Evolutionary conservation across 2,113 vertebrate genomes (phyloP).

Genomic region (Onychorhynchus coronatus): DNA sequence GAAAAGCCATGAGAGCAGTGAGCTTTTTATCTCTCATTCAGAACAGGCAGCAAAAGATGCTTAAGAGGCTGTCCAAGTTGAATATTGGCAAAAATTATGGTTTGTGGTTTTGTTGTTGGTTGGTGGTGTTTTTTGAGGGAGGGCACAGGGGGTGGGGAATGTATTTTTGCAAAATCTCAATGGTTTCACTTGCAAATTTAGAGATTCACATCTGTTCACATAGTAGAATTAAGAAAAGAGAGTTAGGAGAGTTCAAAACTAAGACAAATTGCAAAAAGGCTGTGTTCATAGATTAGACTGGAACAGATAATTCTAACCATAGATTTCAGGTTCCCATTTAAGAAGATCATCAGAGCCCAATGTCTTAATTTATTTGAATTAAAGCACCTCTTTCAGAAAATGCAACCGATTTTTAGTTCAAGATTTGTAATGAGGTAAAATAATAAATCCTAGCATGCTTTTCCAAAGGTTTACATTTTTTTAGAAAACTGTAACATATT

Average conservation of each 20-base stretch:
- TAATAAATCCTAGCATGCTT: not conserved
- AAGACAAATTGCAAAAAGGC: not conserved
- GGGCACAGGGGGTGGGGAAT: too few relatives aligned
- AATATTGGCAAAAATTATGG: not conserved
- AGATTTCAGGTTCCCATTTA: not conserved
- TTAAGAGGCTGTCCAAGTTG: not conserved
- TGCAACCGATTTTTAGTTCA: not conserved
- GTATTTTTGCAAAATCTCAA: not conserved
- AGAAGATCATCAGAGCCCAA: not conserved
- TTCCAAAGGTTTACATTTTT: not conserved
- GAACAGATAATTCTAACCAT: not conserved
- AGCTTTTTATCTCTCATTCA: not conserved
- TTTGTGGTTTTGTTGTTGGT: not conserved
- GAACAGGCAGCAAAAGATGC: not conserved
- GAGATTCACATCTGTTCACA: not conserved
- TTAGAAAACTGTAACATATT: not conserved
- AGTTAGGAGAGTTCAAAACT: not conserved
- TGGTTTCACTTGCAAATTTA: not conserved
- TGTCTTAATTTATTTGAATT: not conserved
- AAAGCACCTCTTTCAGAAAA: not conserved
- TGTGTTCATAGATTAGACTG: not conserved
- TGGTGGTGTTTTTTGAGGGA: not conserved
- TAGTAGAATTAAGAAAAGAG: not conserved
- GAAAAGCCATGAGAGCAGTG: not conserved
- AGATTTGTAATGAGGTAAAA: not conserved